These are phyloP conservation scores for Pomacea canaliculata DNA, from an alignment of 2,888 invertebrate genomes.

Conservation along the genomic window DNA sequence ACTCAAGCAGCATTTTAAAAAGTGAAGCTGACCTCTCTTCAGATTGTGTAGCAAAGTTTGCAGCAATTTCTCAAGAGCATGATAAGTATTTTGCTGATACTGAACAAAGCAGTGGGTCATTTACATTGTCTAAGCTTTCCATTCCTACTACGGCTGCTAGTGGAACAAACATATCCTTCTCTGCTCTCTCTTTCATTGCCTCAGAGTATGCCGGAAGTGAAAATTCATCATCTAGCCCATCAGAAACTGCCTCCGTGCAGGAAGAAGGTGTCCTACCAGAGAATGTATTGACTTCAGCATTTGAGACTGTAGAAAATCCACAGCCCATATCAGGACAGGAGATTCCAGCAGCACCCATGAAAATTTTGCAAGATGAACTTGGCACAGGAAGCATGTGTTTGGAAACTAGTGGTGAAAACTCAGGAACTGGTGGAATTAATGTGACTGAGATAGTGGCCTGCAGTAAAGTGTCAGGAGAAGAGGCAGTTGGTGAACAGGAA, in stretches of 20 bases:
- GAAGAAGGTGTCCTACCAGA: background rate
- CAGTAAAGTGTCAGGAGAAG: too few species aligned
- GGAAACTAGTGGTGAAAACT: too few species aligned
- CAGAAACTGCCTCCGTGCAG: background rate
- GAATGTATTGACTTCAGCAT: background rate
- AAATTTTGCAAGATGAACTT: background rate
- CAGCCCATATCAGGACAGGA: background rate
- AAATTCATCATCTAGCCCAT: constrained; percentile 2
- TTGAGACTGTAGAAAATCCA: background rate
- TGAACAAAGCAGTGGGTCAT: background rate
- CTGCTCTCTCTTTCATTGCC: constrained; percentile 21
- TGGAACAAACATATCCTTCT: constrained; percentile 4
- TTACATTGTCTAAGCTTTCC: background rate
- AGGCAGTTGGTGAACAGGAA: too few species aligned
- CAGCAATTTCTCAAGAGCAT: constrained; percentile 1
- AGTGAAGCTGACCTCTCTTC: background rate
- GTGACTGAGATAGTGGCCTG: background rate
- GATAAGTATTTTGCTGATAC: background rate
- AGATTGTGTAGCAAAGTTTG: background rate
- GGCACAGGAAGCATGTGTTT: background rate
- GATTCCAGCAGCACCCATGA: background rate
- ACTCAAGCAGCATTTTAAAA: background rate
- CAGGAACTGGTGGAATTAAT: background rate
- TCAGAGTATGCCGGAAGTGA: constrained; percentile 23
- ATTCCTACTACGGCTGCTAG: background rate